Base-by-base conservation (phyloP, 1,140 invertebrate species). In the Drosophila carrolli region DNA sequence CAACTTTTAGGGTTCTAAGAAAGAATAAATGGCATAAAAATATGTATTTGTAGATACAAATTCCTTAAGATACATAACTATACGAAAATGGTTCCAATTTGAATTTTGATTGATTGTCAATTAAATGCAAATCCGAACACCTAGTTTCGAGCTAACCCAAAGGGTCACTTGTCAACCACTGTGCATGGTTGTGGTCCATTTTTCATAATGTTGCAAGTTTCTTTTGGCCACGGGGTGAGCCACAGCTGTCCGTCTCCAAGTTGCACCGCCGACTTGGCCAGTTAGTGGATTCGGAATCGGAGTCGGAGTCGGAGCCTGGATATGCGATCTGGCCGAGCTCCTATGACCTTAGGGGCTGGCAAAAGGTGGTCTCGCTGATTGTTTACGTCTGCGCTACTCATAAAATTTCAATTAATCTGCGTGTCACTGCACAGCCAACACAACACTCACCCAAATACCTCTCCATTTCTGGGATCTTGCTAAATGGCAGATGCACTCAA, bases 371-470 rank as follows among this genome's bases (percentile, higher is more conserved):
- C 84, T 78, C 70, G 84, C 84, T 89, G 84, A 89, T 89, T 89
- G 81, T 78, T 89, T 89, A 89, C 66, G 84, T 89, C 84, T 89
- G 76, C 85, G 85, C 84, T 90, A 89, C 84, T 89, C 84, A 90
- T 89, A 90, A 89, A 89, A 89, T 89, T 89, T 90, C 85, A 89
- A 89, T 89, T 90, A 89, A 89, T 89, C 85, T 90, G 77, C 76
- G 67, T 88, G 84, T 88, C 84, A 89, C 83, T 88, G 66, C n/a
- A 51, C 38, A 40, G 68, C 53, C 37, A 44, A 74, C 56, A 51
- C 40, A 48, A 37, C 61, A 35, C 55, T 58, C 35, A 35, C n/a
- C 35, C 29, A 13, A 29, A n/a, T 23, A 8, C 14, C 38, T 59
- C 32, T 43, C 19, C 37, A 71, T 55, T 56, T 56, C 13, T 32